These are phyloP conservation scores for Catamblyrhynchus diadema DNA, from an alignment of 2,797 vertebrate genomes.

Conservation along the genomic window DNA sequence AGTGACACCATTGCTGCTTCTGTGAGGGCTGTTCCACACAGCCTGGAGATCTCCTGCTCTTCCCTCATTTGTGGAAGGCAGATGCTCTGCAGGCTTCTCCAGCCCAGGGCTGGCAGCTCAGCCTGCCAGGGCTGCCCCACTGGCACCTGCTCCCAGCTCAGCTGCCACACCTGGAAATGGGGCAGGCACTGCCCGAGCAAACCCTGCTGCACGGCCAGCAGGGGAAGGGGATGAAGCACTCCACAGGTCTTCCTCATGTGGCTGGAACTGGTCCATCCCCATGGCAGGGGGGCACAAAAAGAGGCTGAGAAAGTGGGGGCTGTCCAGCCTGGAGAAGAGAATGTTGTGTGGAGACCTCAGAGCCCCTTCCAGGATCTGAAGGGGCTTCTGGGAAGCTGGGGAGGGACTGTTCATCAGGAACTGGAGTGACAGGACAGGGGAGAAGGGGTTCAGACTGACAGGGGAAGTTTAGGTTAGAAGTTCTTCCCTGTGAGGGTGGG, in stretches of 20 bases:
- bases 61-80: not conserved
- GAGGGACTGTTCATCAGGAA: not conserved
- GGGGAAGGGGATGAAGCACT: not conserved
- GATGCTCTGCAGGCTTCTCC: not conserved
- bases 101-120: not conserved
- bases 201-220: fast-evolving
- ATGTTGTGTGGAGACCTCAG: not conserved
- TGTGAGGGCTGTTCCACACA: not conserved
- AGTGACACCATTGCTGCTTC: not conserved
- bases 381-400: not conserved
- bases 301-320: not conserved
- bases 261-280: not conserved
- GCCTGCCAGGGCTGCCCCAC: not conserved
- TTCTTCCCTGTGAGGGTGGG: not conserved
- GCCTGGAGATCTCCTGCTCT: not conserved
- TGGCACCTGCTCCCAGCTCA: not conserved
- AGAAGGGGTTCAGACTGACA: not conserved
- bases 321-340: not conserved
- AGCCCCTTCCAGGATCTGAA: not conserved
- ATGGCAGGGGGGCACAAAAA: not conserved
- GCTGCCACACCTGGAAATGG: not conserved
- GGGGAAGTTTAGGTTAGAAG: not conserved
- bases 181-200: fast-evolving
- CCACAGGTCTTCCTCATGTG: fast-evolving
- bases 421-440: not conserved